A percentile compares a stretch with the other conserved stretches of the same genome.
Evolutionary conservation across 64 coral and sea anemone genomes (phyloP).

Genomic region (Montipora capricornis): DNA sequence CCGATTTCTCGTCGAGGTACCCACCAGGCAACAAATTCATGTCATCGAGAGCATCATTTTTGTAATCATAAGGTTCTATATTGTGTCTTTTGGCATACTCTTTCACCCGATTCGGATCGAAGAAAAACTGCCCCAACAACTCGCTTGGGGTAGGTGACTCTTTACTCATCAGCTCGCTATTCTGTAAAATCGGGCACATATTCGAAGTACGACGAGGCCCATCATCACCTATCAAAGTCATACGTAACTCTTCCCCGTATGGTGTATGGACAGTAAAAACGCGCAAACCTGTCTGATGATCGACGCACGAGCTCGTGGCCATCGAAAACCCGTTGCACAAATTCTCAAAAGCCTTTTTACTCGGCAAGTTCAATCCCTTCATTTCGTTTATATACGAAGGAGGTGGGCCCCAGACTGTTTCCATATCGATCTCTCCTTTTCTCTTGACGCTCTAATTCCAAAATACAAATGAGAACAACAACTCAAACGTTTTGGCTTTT

Average conservation of each 20-base stretch:
- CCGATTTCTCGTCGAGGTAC: background rate
- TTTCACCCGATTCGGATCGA: background rate
- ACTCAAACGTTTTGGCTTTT: background rate
- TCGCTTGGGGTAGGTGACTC: background rate
- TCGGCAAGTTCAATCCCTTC: background rate
- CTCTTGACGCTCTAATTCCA: too few relatives aligned
- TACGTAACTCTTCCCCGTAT: background rate
- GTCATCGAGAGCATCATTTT: background rate
- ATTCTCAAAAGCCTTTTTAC: background rate
- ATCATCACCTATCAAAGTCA: background rate
- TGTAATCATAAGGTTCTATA: background rate
- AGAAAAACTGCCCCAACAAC: background rate
- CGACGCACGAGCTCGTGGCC: background rate
- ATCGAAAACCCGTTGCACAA: background rate
- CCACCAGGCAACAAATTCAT: background rate
- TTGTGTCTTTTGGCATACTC: background rate
- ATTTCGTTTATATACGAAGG: background rate
- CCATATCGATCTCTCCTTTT: background rate
- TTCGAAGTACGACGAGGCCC: background rate
- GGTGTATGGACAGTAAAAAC: background rate
- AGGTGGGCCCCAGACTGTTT: background rate
- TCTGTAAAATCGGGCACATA: background rate
- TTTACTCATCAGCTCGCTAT: background rate
- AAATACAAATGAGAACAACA: background rate
- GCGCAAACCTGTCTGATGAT: background rate